These are phyloP conservation scores for Lycaon pictus DNA, from an alignment of 2,113 vertebrate genomes.

Conservation along the genomic window DNA sequence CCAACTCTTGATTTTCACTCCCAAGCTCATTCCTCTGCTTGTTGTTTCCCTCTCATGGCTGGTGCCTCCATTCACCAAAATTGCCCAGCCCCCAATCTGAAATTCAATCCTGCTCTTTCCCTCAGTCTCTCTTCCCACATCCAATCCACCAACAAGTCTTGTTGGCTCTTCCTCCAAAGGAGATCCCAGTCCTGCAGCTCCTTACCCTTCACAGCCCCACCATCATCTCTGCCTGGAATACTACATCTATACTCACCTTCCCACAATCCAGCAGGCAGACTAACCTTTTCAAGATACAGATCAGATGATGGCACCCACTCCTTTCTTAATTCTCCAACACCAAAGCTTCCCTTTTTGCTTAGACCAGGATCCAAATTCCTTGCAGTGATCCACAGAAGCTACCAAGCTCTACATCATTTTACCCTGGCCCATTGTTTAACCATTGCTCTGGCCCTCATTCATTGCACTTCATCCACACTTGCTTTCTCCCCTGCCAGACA, in stretches of 20 bases:
- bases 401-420: not conserved
- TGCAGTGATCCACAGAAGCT: not conserved
- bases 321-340: not conserved
- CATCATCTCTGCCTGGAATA: not conserved
- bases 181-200: not conserved
- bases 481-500: not conserved
- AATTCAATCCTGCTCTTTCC: not conserved
- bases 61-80: not conserved
- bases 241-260: not conserved
- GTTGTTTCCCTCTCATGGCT: not conserved
- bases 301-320: not conserved
- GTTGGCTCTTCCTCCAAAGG: not conserved
- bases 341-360: not conserved
- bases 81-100: not conserved
- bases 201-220: not conserved
- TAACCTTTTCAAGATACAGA: not conserved
- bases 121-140: not conserved
- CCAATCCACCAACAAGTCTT: not conserved
- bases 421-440: not conserved
- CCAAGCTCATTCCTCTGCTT: not conserved
- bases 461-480: not conserved
- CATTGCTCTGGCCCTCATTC: not conserved
- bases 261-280: not conserved
- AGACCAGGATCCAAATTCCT: not conserved
- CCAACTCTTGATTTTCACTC: not conserved